A percentile compares a stretch with the other conserved stretches of the same genome.
phyloP scores from a whole-genome alignment of 2,113 vertebrate species.

The Machaerirhynchus nigripectus region DNA sequence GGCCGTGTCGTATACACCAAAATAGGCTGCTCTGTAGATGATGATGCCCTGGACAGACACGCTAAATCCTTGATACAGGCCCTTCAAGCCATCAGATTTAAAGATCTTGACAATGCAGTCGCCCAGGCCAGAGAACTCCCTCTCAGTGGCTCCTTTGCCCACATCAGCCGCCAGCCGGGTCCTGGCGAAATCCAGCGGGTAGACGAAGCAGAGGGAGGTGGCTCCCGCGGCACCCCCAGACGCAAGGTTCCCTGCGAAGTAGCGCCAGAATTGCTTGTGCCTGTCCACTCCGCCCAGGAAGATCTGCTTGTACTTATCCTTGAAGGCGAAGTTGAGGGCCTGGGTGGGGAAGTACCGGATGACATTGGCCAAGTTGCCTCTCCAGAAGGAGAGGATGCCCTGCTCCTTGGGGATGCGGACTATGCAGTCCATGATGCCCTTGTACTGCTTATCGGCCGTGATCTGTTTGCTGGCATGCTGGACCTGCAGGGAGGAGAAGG shows the following conservation, averaged over 20 bases:
- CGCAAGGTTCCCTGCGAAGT: conserved; percentile 94
- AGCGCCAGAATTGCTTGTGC: conserved; percentile 98
- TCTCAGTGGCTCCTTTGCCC: conserved; percentile 84
- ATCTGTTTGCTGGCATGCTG: conserved; percentile 99
- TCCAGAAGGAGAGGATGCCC: conserved; percentile 95
- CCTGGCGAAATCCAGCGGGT: conserved; percentile 97
- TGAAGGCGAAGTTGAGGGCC: conserved; percentile 99
- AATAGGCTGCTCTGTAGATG: conserved; percentile 99
- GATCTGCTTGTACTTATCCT: conserved; percentile 99
- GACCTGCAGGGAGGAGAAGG: conserved; percentile 73
- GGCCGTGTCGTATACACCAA: conserved; percentile 95
- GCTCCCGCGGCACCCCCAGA: conserved; percentile 95
- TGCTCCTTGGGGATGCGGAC: conserved; percentile 96
- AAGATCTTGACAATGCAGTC: conserved; percentile 92
- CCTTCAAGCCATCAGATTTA: conserved; percentile 88
- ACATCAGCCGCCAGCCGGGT: conserved; percentile 95
- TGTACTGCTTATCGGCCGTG: conserved; percentile 90
- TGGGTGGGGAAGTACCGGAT: conserved; percentile 99
- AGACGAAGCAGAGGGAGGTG: conserved; percentile 97
- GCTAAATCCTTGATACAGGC: conserved; percentile 94
- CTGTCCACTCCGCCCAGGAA: conserved; percentile 97
- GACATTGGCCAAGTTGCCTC: conserved; percentile 97
- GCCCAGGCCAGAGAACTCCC: conserved; percentile 92
- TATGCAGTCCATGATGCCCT: conserved; percentile 95
- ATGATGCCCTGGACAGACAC: conserved; percentile 99